Evolutionary conservation across 2,797 vertebrate genomes (phyloP).

Genomic region (Urophycis tenuis): DNA sequence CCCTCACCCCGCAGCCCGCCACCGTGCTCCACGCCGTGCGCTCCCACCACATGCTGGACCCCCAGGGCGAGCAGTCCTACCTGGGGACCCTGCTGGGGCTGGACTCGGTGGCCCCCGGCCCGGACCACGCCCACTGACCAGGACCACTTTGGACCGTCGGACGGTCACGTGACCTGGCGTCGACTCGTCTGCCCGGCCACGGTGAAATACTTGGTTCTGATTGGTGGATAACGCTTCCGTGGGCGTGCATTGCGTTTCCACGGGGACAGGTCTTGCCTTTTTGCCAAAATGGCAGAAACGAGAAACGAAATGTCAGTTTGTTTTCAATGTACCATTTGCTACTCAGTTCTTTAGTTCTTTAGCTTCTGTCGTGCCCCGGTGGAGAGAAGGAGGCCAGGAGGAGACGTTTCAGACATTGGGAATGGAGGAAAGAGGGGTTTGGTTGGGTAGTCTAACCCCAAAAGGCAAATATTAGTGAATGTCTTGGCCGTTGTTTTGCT

Average conservation of each 20-base stretch:
- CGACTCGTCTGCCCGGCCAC: too few species aligned
- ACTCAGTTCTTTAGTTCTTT: too few species aligned
- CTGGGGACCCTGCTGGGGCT: slow-evolving; percentile 89
- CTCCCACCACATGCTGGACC: slow-evolving; percentile 88
- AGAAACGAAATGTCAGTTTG: too few species aligned
- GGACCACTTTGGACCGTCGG: background rate
- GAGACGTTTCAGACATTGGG: too few species aligned
- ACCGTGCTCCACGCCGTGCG: slow-evolving; percentile 89
- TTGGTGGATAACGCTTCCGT: background rate
- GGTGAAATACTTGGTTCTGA: background rate
- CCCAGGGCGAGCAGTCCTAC: slow-evolving; percentile 83
- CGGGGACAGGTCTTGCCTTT: background rate
- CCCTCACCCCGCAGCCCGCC: slow-evolving; percentile 88
- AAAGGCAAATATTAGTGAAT: too few species aligned
- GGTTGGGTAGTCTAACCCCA: too few species aligned
- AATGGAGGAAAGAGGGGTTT: too few species aligned
- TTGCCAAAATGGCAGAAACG: background rate
- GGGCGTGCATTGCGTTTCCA: background rate
- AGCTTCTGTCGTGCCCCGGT: too few species aligned
- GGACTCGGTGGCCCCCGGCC: slow-evolving; percentile 71
- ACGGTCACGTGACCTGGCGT: background rate
- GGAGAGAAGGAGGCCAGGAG: too few species aligned
- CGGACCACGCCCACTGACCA: slow-evolving; percentile 71
- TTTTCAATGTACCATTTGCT: too few species aligned
- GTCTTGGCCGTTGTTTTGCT: too few species aligned